Evolutionary conservation across 2,888 invertebrate species (phyloP).

Genomic region (Drosophila greeni): DNA sequence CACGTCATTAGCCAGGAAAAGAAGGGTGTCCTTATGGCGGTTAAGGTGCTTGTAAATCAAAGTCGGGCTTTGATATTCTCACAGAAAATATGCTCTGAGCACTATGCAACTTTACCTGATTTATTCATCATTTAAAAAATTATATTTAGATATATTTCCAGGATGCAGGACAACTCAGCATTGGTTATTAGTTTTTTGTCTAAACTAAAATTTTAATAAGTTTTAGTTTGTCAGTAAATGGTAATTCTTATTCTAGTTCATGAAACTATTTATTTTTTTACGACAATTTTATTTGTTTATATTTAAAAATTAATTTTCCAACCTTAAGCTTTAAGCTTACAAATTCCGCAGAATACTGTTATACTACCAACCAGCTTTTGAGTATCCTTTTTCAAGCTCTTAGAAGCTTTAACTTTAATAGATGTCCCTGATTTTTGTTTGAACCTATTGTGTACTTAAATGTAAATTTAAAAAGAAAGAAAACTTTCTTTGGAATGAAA

Average conservation of each 20-base stretch:
- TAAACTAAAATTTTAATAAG: background rate
- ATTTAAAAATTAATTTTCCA: background rate
- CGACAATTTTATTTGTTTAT: background rate
- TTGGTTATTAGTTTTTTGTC: background rate
- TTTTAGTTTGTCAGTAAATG: too few species aligned
- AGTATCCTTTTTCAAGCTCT: background rate
- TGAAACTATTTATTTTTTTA: background rate
- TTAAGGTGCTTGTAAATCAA: constrained; percentile 7
- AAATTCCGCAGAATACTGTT: background rate
- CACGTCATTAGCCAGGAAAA: constrained; percentile 58
- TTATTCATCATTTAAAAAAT: background rate
- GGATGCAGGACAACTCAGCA: background rate
- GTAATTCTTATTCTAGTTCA: background rate
- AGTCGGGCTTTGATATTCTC: background rate
- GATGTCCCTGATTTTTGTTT: background rate
- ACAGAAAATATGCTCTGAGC: background rate
- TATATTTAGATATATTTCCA: background rate
- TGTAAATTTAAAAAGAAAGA: background rate
- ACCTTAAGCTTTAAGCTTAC: background rate
- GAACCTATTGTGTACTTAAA: background rate
- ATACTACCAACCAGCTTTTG: background rate
- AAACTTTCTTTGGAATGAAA: background rate
- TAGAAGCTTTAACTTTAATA: background rate
- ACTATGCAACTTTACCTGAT: background rate
- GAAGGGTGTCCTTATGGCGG: constrained; percentile 9